Base-by-base conservation (phyloP, 1,140 invertebrate genomes). In the Drosophila subobscura region DNA sequence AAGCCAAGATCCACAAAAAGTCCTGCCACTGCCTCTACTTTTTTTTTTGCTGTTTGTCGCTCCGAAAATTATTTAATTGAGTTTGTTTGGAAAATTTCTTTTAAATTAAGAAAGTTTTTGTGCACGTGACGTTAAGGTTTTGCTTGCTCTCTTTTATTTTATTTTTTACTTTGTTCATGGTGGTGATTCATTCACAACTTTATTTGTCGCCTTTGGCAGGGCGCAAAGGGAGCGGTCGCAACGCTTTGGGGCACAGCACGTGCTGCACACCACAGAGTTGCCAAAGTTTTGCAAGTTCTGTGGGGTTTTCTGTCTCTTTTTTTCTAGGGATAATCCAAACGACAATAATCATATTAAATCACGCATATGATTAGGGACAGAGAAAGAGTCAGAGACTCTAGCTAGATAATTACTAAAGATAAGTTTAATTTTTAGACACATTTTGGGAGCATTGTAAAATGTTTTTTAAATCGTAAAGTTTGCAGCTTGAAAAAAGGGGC, bases 11-110 rank as follows among this genome's bases (percentile, higher is more conserved):
- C 42, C 59, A n/a, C 14, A 52, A 63, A 67, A 46, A 49, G 14
- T 20, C 5, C 42, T 52, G 50, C 22, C 44, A n/a, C 40, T 23
- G 49, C 50, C 49, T 64, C 73, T 88, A 59, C 81, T 88, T 88
- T 79, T 88, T 83, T 88, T 37, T 37, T 12, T 4, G 3, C 1
- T 33, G 1, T 4, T 4, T 20, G 16, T 20, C 16, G 77, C 45
- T 67, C 66, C 67, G 70, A 75, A 88, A 83, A 88, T 83, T 88
- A 88, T 88, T 88, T 88, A 88, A 88, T 88, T 88, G 79, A 89
- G 83, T 88, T 88, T 88, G 83, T 88, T 88, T 72, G 75, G 88
- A 83, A 88, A 88, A 83, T 88, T 88, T 75, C 83, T 88, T 88
- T 88, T 88, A 88, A 88, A 88, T 88, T 88, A 83, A 75, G 83